Conservation (phyloP, 1,140 invertebrate genomes). For the Calliphora vicina region DNA sequence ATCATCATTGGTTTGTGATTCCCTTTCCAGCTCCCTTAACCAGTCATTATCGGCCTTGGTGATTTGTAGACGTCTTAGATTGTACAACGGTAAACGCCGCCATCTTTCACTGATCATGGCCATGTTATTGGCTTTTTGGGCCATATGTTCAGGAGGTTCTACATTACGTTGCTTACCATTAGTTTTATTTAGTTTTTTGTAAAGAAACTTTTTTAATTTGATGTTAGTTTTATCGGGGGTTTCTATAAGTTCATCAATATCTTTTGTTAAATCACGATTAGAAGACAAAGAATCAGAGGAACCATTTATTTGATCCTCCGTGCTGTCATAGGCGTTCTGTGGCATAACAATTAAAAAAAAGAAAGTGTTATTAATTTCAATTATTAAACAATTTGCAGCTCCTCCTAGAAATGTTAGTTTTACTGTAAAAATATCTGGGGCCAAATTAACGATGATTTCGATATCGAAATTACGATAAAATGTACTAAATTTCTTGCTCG, state of each 20-base stretch:
- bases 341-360: not conserved
- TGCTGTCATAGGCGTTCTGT: not conserved
- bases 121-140: slow-evolving; percentile 38
- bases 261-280: not conserved
- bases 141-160: not conserved
- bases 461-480: too few species aligned
- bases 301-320: not conserved
- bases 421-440: not conserved
- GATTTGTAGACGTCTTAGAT: slow-evolving; percentile 39
- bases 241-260: not conserved
- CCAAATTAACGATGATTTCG: not conserved
- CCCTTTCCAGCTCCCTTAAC: slow-evolving; percentile 13
- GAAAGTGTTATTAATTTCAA: too few species aligned
- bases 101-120: slow-evolving; percentile 48
- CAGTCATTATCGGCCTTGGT: not conserved
- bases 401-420: not conserved
- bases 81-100: slow-evolving; percentile 46
- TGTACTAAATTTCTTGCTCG: too few species aligned
- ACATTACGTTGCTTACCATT: not conserved
- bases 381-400: too few species aligned
- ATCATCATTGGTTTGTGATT: not conserved
- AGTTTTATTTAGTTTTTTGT: not conserved
- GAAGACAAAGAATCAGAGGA: not conserved
- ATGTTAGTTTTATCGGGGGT: not conserved
- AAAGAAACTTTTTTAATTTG: not conserved